These are phyloP conservation scores for Latrodectus hesperus DNA, from an alignment of 2,888 invertebrate genomes.

Conservation along the genomic window DNA sequence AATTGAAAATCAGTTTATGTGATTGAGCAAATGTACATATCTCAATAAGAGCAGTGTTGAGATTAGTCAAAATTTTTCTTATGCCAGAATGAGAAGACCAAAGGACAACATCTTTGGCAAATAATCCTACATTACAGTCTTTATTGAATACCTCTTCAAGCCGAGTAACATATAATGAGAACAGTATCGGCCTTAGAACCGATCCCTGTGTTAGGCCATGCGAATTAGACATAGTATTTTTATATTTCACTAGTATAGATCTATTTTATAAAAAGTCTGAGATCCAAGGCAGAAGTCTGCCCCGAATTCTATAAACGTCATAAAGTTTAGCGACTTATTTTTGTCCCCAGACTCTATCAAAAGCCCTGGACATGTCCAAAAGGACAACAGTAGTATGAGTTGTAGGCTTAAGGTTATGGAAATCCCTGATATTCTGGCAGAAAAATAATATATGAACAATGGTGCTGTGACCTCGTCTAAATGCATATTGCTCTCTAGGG, in stretches of 20 bases:
- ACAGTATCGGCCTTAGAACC: conserved; percentile 11
- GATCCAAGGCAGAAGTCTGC: conserved; percentile 7
- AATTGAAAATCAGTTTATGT: too few relatives aligned
- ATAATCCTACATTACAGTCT: background rate
- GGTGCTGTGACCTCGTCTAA: conserved; percentile 13
- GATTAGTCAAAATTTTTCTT: too few relatives aligned
- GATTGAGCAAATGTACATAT: too few relatives aligned
- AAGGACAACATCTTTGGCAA: background rate
- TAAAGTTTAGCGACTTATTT: conserved; percentile 6
- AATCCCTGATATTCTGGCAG: conserved; percentile 7
- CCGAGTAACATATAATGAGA: background rate
- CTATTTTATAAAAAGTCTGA: conserved; percentile 12
- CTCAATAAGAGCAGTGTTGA: too few relatives aligned
- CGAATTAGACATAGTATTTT: background rate
- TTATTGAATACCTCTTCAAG: background rate
- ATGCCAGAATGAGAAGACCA: background rate
- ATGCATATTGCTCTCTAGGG: background rate
- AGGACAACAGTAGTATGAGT: conserved; percentile 1
- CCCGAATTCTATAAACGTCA: background rate
- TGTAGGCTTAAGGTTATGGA: background rate
- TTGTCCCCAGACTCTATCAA: conserved; percentile 11
- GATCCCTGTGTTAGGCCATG: conserved; percentile 20
- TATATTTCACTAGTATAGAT: background rate
- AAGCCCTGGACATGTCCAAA: background rate
- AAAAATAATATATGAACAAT: conserved; percentile 2